Evolutionary conservation across 2,797 vertebrate genomes (phyloP).

Genomic region (Phrynocephalus forsythii): DNA sequence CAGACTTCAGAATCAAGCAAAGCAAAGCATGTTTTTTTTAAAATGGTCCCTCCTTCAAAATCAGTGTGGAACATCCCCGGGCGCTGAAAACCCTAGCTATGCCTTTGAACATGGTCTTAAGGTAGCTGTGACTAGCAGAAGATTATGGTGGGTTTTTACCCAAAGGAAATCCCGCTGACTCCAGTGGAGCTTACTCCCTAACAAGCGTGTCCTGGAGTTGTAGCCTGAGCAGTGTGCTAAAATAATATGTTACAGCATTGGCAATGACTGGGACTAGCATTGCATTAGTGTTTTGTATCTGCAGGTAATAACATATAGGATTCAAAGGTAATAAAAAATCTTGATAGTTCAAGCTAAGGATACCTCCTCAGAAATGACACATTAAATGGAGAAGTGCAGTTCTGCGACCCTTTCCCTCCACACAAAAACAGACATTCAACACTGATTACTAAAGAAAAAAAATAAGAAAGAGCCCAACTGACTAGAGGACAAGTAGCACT

Average conservation of each 20-base stretch:
- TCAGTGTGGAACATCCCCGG: not conserved
- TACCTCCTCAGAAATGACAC: not conserved
- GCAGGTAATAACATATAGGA: not conserved
- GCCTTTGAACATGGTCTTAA: not conserved
- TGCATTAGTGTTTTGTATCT: not conserved
- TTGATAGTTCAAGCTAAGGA: not conserved
- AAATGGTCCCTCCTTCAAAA: constrained; percentile 7
- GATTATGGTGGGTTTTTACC: not conserved
- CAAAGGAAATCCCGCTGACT: not conserved
- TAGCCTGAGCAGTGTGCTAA: not conserved
- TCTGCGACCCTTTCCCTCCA: not conserved
- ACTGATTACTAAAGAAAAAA: not conserved
- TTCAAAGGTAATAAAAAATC: not conserved
- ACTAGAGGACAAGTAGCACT: constrained; percentile 1
- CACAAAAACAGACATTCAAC: constrained; percentile 39
- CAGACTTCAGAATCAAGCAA: too few relatives aligned
- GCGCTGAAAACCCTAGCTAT: too few relatives aligned
- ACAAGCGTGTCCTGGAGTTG: not conserved
- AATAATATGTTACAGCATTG: not conserved
- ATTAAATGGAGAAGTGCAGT: not conserved
- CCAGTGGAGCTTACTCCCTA: not conserved
- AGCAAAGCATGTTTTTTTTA: not conserved
- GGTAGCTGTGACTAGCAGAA: not conserved
- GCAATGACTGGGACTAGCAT: not conserved
- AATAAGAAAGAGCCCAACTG: not conserved